Percentiles rank a stretch among this genome's conserved stretches.
Conservation (phyloP, 1,140 invertebrate species). For the Heliconius hewitsoni region DNA sequence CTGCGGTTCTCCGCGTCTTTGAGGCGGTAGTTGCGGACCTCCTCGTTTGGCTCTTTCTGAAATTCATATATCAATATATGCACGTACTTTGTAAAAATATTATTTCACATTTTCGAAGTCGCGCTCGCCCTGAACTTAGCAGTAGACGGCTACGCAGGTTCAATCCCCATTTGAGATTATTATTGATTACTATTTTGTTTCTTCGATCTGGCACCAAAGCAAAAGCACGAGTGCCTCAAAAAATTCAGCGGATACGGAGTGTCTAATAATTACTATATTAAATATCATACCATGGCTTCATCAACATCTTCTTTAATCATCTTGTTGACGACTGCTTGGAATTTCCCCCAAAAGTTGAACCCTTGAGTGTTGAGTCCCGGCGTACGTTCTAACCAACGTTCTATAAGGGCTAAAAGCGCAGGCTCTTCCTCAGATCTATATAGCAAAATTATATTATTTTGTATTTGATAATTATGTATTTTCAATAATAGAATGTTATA, state of each 20-base stretch:
- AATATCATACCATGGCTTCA: constrained; percentile 80
- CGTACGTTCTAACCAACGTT: constrained; percentile 96
- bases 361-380: constrained; percentile 92
- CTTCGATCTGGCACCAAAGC: too few species aligned
- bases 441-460: not conserved
- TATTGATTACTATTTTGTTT: too few species aligned
- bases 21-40: constrained; percentile 83
- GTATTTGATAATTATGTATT: too few species aligned
- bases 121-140: too few species aligned
- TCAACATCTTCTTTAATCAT: constrained; percentile 87
- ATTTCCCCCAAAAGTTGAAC: constrained; percentile 97
- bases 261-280: not conserved
- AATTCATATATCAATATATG: not conserved
- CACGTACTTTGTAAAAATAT: not conserved
- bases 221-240: too few species aligned
- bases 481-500: too few species aligned
- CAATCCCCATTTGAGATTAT: too few species aligned
- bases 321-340: constrained; percentile 87
- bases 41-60: constrained; percentile 83
- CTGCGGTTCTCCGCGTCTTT: constrained; percentile 89
- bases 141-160: too few species aligned
- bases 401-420: constrained; percentile 91
- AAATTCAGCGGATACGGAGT: too few species aligned
- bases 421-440: constrained; percentile 89
- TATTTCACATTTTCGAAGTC: too few species aligned